Base-by-base conservation (phyloP, 2,888 invertebrate genomes). In the Pseudeuparius sepicola region DNA sequence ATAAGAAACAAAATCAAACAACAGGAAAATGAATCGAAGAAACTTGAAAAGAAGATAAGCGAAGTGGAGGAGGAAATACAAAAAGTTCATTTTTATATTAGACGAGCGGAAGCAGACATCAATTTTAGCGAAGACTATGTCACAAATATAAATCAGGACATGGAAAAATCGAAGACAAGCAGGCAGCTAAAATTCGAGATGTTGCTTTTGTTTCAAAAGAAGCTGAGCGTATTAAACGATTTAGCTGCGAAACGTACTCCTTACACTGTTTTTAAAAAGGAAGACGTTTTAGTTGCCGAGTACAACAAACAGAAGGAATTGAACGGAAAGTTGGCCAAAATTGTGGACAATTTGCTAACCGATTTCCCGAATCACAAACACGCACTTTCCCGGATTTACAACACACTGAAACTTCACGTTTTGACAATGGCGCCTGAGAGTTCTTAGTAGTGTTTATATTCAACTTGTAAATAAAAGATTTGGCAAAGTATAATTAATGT, bases 171-270 rank as follows among this genome's bases (percentile, higher is more conserved):
- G 5, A 61, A 64, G 47, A 63, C 66, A 2, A 61, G 66, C 31
- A 57, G 65, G 17, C 58, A 59, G 20, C 37, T 65, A 30, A 72
- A 71, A 47, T 59, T 74, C 39, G 70, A 74, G 51, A 54, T 67
- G 36, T 50, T 85, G 12, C 70, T 84, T 1, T 70, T 78, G 29
- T 72, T 75, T 46, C 86, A 87, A 55, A 73, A 76, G 16, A 74
- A 78, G 41, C 72, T 76, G 16, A 71, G 66, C 43, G 69, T 78
- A 46, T 69, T 78, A 34, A 51, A 63, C 1, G 66, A 66, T 2
- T 62, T 74, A 1, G 54, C 67, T 2, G 67, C 67, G 14, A 56
- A 57, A 1, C 52, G 57, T 13, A 50, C 43, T 13, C 57, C 58
- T 0, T 55, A 44, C 34, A 39, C 51, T 3, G 16, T 53, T 4